A percentile compares a stretch with the other conserved stretches of the same genome.
These are phyloP conservation scores for Epsilonema sp. DNA, from an alignment of 2,888 invertebrate species.

Conservation along the genomic window DNA sequence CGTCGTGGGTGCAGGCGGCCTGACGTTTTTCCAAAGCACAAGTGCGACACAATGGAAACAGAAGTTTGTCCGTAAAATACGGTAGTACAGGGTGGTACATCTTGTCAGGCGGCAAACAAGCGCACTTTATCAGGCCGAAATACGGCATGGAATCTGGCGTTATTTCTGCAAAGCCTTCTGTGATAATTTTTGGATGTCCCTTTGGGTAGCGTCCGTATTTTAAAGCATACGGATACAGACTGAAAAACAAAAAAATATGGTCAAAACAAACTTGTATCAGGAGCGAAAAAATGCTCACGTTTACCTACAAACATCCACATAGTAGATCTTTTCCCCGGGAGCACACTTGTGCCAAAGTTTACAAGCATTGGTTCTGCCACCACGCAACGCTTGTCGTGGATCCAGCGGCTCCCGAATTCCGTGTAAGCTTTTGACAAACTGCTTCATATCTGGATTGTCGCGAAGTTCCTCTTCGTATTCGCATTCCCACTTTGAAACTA, in stretches of 20 bases:
- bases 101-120: slow-evolving; percentile 15
- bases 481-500: no score
- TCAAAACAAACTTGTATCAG: no score
- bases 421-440: no score
- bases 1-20: neutral
- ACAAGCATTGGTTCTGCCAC: slow-evolving; percentile 18
- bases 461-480: no score
- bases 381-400: slow-evolving; percentile 19
- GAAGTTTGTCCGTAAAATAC: neutral
- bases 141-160: slow-evolving; percentile 7
- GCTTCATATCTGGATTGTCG: no score
- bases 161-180: slow-evolving; percentile 2
- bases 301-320: slow-evolving; percentile 18
- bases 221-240: slow-evolving; percentile 19
- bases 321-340: slow-evolving; percentile 13
- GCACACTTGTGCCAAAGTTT: slow-evolving; percentile 13
- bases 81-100: slow-evolving; percentile 21
- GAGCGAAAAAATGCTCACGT: no score
- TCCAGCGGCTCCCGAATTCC: slow-evolving; percentile 12
- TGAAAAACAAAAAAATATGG: no score
- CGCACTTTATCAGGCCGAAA: slow-evolving; percentile 17
- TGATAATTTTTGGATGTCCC: slow-evolving; percentile 3
- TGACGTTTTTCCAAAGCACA: neutral
- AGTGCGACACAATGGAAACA: neutral
- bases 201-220: slow-evolving; percentile 16